Evolutionary conservation across 2,797 vertebrate genomes (phyloP).

Genomic region (Megaceryle alcyon): DNA sequence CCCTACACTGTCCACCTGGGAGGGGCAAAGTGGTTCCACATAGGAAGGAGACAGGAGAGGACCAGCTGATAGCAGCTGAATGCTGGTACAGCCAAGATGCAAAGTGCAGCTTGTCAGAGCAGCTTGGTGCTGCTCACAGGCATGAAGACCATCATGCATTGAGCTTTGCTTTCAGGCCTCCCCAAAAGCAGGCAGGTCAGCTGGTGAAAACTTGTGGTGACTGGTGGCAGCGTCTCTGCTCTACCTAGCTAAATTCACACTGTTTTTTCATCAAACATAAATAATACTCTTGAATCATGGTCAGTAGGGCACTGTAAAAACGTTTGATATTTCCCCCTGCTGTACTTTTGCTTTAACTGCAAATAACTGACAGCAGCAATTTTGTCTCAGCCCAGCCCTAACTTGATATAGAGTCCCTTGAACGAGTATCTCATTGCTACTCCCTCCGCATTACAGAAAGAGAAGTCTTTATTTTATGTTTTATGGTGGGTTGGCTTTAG

Average conservation of each 20-base stretch:
- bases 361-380: conserved; percentile 53
- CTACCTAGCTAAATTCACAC: neutral
- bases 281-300: conserved; percentile 12
- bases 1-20: neutral
- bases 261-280: neutral
- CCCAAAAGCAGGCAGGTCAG: neutral
- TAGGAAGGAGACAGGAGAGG: neutral
- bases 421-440: neutral
- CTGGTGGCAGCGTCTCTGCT: neutral
- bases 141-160: neutral
- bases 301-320: conserved; percentile 45
- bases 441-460: neutral
- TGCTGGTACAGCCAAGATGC: neutral
- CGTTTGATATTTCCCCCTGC: conserved; percentile 45
- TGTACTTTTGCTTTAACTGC: conserved; percentile 49
- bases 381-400: conserved; percentile 26
- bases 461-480: conserved; percentile 29
- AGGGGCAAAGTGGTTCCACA: neutral
- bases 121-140: accelerated
- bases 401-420: conserved; percentile 1
- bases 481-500: neutral
- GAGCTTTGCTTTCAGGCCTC: neutral
- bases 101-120: neutral
- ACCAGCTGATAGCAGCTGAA: accelerated
- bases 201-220: neutral